These are phyloP conservation scores for Chrysodeixis includens DNA, from an alignment of 2,888 invertebrate genomes.

Conservation along the genomic window DNA sequence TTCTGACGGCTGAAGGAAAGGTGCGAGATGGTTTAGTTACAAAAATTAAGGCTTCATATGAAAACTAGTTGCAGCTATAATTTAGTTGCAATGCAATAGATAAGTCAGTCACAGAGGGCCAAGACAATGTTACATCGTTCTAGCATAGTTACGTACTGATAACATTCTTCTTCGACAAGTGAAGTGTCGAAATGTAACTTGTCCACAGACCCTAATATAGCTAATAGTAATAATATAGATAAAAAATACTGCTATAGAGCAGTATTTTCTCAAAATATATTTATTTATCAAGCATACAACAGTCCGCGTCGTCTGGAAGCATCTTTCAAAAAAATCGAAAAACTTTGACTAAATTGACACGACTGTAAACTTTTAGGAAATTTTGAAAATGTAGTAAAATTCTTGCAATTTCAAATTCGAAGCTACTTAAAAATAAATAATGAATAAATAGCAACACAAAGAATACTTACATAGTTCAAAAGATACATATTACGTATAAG, in stretches of 20 bases:
- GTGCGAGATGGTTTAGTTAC: neutral
- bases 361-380: neutral
- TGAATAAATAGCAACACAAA: conserved; percentile 7
- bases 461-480: conserved; percentile 42
- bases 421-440: neutral
- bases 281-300: neutral
- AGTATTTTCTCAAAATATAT: neutral
- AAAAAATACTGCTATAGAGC: too few relatives aligned
- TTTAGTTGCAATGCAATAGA: neutral
- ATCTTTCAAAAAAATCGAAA: neutral
- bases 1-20: conserved; percentile 91
- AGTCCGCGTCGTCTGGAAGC: neutral
- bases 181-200: too few relatives aligned
- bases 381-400: neutral
- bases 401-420: neutral
- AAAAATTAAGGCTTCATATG: neutral
- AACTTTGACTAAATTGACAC: neutral
- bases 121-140: too few relatives aligned
- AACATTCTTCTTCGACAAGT: too few relatives aligned
- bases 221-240: too few relatives aligned
- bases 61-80: neutral
- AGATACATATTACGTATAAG: conserved; percentile 38
- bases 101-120: neutral
- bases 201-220: too few relatives aligned
- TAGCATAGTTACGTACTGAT: too few relatives aligned